phyloP scores from a whole-genome alignment of 2,113 vertebrate species.

The Trematocara marginatum region DNA sequence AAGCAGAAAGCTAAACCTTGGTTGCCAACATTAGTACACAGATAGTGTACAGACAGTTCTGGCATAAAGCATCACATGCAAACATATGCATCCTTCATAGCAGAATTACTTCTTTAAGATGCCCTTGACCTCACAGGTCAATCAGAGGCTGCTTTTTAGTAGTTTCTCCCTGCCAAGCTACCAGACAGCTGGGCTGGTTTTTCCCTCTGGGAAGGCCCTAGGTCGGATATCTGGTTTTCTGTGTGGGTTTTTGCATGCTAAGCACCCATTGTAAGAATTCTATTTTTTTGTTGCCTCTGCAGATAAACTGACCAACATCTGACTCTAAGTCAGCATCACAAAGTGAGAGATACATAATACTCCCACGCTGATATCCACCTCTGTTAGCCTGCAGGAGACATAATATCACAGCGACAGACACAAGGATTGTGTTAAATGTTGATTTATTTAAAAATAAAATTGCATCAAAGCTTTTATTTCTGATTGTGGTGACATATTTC shows the following conservation, averaged over 20 bases:
- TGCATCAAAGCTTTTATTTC: background rate
- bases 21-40: background rate
- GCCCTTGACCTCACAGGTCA: background rate
- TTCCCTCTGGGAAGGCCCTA: background rate
- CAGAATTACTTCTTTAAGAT: background rate
- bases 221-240: conserved; percentile 5
- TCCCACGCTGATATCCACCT: conserved; percentile 25
- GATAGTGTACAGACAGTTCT: background rate
- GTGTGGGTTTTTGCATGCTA: background rate
- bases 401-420: background rate
- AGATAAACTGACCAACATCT: conserved; percentile 26
- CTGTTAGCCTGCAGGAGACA: background rate
- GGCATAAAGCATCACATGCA: background rate
- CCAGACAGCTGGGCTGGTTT: background rate
- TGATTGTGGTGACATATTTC: background rate
- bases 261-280: background rate
- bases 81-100: background rate
- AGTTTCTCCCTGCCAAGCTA: background rate
- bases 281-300: background rate
- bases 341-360: background rate
- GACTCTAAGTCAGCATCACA: background rate
- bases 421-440: background rate
- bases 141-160: background rate
- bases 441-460: background rate
- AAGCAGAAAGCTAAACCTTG: background rate